phyloP scores from a whole-genome alignment of 1,140 invertebrate species.

The Ctenoplectra terminalis region DNA sequence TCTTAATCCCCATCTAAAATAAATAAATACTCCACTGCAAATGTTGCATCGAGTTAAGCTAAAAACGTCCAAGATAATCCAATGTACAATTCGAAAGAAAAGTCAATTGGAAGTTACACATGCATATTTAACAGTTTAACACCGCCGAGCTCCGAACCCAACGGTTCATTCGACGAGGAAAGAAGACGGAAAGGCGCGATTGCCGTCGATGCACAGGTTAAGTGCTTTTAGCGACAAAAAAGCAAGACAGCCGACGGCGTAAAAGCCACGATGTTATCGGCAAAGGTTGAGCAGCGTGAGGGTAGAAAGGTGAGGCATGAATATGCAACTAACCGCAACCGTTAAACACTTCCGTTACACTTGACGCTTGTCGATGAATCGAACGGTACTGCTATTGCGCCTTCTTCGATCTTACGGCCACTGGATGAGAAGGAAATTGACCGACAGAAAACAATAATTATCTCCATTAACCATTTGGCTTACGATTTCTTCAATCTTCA shows the following conservation, averaged over 20 bases:
- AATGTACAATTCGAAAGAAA: background rate
- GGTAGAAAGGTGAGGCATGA: constrained; percentile 66
- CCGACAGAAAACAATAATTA: background rate
- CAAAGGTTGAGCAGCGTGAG: constrained; percentile 61
- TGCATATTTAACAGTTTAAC: constrained; percentile 57
- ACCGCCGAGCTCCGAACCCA: background rate
- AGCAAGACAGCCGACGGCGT: constrained; percentile 55
- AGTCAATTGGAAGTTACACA: constrained; percentile 12
- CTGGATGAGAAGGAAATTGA: no score
- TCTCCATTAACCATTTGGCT: background rate
- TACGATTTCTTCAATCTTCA: no score
- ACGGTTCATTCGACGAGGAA: constrained; percentile 28
- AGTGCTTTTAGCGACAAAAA: constrained; percentile 68
- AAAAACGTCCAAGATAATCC: constrained; percentile 5
- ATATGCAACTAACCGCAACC: constrained; percentile 71
- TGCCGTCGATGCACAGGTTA: constrained; percentile 63
- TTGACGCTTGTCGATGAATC: constrained; percentile 65
- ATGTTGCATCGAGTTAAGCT: background rate
- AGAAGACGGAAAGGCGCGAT: constrained; percentile 58
- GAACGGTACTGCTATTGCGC: constrained; percentile 9
- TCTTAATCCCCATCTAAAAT: no score
- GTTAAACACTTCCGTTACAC: constrained; percentile 73
- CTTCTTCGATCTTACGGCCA: background rate
- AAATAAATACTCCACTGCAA: background rate
- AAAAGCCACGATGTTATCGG: constrained; percentile 69